Evolutionary conservation across 2,888 invertebrate genomes (phyloP), one percentile per base, ranked within the genome.

Genomic region (Microplitis manilae): DNA sequence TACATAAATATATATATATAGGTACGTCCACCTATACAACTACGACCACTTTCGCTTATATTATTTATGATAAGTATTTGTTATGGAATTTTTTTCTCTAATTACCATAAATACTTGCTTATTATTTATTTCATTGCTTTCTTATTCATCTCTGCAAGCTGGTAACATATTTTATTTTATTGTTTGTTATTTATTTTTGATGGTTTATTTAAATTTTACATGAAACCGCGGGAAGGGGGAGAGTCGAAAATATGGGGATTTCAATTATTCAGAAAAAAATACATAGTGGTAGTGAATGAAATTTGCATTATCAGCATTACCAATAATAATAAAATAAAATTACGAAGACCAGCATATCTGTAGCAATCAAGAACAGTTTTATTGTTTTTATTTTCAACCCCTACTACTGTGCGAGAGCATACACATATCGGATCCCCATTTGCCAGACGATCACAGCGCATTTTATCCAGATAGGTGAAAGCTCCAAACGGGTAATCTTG

Each of bases 361-460:
- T 50, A 74, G 9, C 68, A n/a, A 39, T 20, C 50, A 50, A 8
- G 60, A 30, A 40, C 39, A 30, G 41, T 68, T 68, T 73, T 65
- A 50, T 65, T 65, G 50, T 40, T 50, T 64, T 17, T 9, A 59
- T 68, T 20, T 41, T 64, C 64, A 50, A 65, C 64, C 41, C 15
- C 64, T 38, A 39, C 38, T 50, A 75, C 70, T 64, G 75, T 30
- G 30, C 30, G 64, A 20, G 30, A 65, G 60, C 71, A 68, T 65
- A 17, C 62, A 50, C 77, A 71, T 68, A 77, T 77, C 71, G 71
- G 61, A 73, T 76, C 75, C 78, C 79, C 78, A 73, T 79, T 77
- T 77, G 69, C 69, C 68, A 61, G 38, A 50, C 67, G 76, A 76
- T 78, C 70, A 70, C 39, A 50, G 64, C 20, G 77, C 41, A 77